Conservation (phyloP, 2,113 vertebrate species). For the Laticauda laticaudata region DNA sequence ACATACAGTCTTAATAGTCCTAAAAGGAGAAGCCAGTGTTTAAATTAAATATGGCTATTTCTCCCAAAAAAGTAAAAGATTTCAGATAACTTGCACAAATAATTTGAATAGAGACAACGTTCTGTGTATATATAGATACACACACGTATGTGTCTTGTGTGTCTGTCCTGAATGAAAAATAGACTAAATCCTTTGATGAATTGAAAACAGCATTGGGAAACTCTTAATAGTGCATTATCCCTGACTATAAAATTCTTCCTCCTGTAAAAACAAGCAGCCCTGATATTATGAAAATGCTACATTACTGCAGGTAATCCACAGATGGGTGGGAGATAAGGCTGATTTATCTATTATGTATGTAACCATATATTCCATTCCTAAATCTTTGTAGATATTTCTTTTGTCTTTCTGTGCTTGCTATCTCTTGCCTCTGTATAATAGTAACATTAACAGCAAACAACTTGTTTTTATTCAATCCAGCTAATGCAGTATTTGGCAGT, state of each 20-base stretch:
- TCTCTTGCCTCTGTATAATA: constrained; percentile 43
- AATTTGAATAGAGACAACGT: neutral
- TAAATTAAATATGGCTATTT: neutral
- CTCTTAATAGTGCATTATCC: constrained; percentile 18
- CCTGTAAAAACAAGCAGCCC: neutral
- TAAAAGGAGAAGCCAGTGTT: neutral
- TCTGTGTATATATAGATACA: neutral
- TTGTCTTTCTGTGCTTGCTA: constrained; percentile 41
- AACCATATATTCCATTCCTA: constrained; percentile 26
- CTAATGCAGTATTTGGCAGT: constrained; percentile 59
- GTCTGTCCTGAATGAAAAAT: neutral
- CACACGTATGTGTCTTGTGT: neutral
- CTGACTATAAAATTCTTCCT: neutral
- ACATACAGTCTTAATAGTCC: neutral
- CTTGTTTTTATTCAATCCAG: constrained; percentile 49
- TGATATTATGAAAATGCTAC: neutral
- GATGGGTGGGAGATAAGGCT: neutral
- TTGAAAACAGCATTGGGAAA: constrained; percentile 6
- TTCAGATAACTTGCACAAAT: neutral
- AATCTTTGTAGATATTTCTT: constrained; percentile 51
- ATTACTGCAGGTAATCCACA: constrained; percentile 11
- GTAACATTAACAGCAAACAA: constrained; percentile 53
- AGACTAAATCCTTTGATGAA: neutral
- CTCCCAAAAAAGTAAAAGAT: neutral
- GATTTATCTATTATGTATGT: neutral